Evolutionary conservation across 2,888 invertebrate genomes (phyloP), one percentile per base, ranked within the genome.

Genomic region (Cataglyphis albicans): DNA sequence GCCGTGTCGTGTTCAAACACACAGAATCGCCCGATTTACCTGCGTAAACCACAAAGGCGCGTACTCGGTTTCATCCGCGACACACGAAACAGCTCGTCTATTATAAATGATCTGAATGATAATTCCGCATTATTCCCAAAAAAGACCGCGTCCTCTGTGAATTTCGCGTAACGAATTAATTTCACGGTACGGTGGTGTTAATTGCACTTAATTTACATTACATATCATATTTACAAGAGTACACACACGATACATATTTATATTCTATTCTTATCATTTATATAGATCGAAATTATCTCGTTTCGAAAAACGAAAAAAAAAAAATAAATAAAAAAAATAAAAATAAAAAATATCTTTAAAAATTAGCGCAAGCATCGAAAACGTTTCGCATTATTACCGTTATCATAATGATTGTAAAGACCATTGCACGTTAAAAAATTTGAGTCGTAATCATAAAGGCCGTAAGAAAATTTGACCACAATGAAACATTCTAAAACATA

Each of bases 321-420:
- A 4, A 32, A 32, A 32, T 32, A 32, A 32, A 32, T 32, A 32
- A 32, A 6, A 32, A 32, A 32, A 32, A 32, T 32, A 6, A 0
- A 6, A 32, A 32, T 32, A 52, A 52, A 48, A 48, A n/a, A 41
- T 0, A 15, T 0, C 7, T 52, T 52, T 6, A n/a, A 52, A n/a
- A 52, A 52, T n/a, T n/a, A 7, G 18, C 2, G 1, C n/a, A 52
- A 52, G 18, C 18, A 5, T 5, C 5, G 78, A 72, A 59, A 59
- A 80, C 32, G 78, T 72, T 80, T 44, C 59, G 72, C 78, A 25
- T 25, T 25, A 25, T 25, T 25, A 25, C 1, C 25, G 25, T 25
- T 25, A 25, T 1, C 25, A 25, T 25, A 25, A 25, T 25, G 25
- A 25, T 25, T 25, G 1, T 25, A 25, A 25, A 25, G 25, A 1